Evolutionary conservation across 2,888 invertebrate species (phyloP), one percentile per base, ranked within the genome.

Genomic region (Trissolcus japonicus): DNA sequence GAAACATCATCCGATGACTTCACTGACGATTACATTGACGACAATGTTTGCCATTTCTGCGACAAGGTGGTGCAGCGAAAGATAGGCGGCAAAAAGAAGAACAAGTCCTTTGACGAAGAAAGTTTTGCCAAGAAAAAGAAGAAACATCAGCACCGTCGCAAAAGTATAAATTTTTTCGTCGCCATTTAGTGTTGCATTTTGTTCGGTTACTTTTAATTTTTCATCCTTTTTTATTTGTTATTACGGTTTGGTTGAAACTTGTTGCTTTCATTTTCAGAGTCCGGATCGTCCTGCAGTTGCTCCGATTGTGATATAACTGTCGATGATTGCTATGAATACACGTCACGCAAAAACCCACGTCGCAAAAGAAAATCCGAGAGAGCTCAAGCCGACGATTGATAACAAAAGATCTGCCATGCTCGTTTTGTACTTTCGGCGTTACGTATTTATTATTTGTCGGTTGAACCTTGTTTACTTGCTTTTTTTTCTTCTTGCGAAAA

Each of bases 311-410:
- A 68, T 13, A n/a, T 68, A 25, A 63, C 59, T 46, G 17, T 21
- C 41, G 63, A 68, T 6, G 59, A 62, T 1, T 75, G 68, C 54
- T 35, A 46, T 41, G 75, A 75, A 50, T 75, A 75, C n/a, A 40
- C 54, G 6, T 74, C 67, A 2, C 67, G 67, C 13, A 74, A 74
- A 57, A 62, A 51, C n/a, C 41, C 67, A 43, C 73, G 73, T 53
- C 53, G 54, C 13, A 60, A 48, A 16, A 21, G 7, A 29, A 54
- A 57, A 57, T 35, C 35, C 35, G 35, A 35, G 35, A 35, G 9
- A 6, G 11, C 35, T 4, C 35, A 35, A 35, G 9, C 9, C 35
- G 35, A 35, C 35, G 35, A 35, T 11, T 35, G 35, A 35, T 11
- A 35, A 35, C 35, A 35, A 35, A 25, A 35, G 16, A 46, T n/a